Evolutionary conservation across 2,888 invertebrate species (phyloP).

Genomic region (Willowsia nigromaculata): DNA sequence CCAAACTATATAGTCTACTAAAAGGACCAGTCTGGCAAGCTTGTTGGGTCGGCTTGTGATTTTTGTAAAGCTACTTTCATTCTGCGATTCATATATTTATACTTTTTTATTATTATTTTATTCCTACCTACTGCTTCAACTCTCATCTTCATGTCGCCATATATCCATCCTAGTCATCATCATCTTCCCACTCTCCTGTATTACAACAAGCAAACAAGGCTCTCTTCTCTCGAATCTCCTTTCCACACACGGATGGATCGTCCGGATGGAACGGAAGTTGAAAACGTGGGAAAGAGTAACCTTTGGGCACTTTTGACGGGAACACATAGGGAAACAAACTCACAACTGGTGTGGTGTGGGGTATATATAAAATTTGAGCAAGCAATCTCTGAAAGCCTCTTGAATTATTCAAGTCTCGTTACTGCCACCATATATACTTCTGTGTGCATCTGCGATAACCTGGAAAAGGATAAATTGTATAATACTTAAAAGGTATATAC

Average conservation of each 20-base stretch:
- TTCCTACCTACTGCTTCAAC: not conserved
- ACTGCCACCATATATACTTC: not conserved
- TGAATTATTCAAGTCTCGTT: conserved; percentile 70
- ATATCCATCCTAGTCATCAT: not conserved
- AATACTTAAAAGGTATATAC: not conserved
- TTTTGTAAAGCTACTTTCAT: not conserved
- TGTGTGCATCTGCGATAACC: not conserved
- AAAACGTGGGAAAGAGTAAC: conserved; percentile 69
- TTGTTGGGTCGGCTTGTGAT: conserved; percentile 17
- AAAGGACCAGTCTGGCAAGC: conserved; percentile 9
- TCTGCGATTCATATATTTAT: not conserved
- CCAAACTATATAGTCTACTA: not conserved
- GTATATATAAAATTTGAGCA: conserved; percentile 27
- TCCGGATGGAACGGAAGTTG: conserved; percentile 68
- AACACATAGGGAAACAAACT: conserved; percentile 3
- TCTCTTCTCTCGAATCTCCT: conserved; percentile 39
- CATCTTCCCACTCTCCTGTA: not conserved
- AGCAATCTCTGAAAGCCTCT: conserved; percentile 68
- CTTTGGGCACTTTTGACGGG: conserved; percentile 71
- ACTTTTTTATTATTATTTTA: not conserved
- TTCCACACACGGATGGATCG: conserved; percentile 5
- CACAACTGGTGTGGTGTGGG: not conserved
- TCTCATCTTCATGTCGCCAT: not conserved
- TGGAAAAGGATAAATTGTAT: not conserved
- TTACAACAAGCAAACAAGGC: conserved; percentile 60